Conservation (phyloP, 2,113 vertebrate species). For the Epinephelus lanceolatus region DNA sequence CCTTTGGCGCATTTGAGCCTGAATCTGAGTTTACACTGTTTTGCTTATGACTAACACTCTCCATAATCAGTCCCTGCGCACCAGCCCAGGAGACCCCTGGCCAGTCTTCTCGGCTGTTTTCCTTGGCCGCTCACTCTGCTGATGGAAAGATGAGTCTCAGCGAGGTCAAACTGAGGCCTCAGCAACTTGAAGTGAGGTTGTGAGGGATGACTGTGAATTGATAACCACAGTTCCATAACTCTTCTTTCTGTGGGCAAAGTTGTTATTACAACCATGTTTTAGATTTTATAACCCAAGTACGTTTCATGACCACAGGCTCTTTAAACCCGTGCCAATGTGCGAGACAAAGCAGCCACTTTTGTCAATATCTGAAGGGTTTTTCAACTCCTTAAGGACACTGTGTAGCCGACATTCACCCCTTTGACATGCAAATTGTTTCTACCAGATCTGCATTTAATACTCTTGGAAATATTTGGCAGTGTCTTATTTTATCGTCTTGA, state of each 20-base stretch:
- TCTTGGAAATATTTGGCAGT: background rate
- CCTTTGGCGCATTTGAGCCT: conserved; percentile 19
- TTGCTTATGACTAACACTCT: conserved; percentile 69
- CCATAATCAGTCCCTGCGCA: conserved; percentile 51
- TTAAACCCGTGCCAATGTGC: background rate
- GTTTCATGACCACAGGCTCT: background rate
- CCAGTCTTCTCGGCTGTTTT: conserved; percentile 51
- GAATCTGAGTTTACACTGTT: conserved; percentile 54
- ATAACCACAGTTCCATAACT: conserved; percentile 15
- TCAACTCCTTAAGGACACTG: background rate
- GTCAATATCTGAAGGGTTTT: background rate
- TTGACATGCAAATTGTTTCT: background rate
- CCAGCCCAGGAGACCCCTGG: conserved; percentile 53
- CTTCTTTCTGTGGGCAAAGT: background rate
- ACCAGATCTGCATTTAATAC: background rate
- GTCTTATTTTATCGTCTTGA: background rate
- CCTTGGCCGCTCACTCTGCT: conserved; percentile 40
- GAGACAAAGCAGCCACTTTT: background rate
- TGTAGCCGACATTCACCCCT: conserved; percentile 8
- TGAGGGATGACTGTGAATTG: conserved; percentile 17
- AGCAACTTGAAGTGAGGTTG: conserved; percentile 8
- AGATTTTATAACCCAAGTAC: background rate
- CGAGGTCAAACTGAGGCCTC: conserved; percentile 50
- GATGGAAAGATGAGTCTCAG: conserved; percentile 54
- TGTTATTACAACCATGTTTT: background rate